phyloP scores from a whole-genome alignment of 2,888 invertebrate genomes.

The Choreutis nemorana region DNA sequence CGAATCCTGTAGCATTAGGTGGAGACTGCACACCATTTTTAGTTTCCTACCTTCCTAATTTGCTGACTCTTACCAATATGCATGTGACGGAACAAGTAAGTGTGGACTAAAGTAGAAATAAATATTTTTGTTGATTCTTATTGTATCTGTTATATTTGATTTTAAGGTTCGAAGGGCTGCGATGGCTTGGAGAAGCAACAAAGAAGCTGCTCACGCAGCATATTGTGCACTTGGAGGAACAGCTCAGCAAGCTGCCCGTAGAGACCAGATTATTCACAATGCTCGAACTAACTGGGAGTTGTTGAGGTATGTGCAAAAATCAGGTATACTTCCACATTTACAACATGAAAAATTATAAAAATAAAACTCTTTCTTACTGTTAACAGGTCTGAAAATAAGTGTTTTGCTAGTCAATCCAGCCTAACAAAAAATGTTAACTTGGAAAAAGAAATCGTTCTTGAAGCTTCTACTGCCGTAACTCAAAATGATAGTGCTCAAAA shows the following conservation, averaged over 20 bases:
- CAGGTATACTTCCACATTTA: not conserved
- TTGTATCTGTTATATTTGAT: conserved; percentile 1
- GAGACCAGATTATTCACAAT: conserved; percentile 87
- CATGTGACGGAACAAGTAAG: conserved; percentile 76
- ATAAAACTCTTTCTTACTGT: conserved; percentile 5
- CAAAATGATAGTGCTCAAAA: conserved; percentile 27
- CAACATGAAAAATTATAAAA: not conserved
- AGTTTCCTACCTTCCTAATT: conserved; percentile 79
- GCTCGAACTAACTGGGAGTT: conserved; percentile 89
- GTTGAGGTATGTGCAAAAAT: conserved; percentile 38
- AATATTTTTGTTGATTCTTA: conserved; percentile 8
- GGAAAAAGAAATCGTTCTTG: conserved; percentile 36
- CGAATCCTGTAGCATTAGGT: conserved; percentile 82
- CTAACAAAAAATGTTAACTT: conserved; percentile 31
- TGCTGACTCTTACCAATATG: conserved; percentile 78
- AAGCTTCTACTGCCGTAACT: conserved; percentile 22
- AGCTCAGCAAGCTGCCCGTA: conserved; percentile 67
- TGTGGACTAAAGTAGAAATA: conserved; percentile 7
- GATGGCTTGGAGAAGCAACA: conserved; percentile 80
- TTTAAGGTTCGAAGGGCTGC: conserved; percentile 73
- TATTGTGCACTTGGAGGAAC: conserved; percentile 69
- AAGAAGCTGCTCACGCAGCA: conserved; percentile 75
- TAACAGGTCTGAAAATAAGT: conserved; percentile 71
- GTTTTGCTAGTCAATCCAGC: conserved; percentile 39
- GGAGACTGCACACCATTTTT: conserved; percentile 84